Evolutionary conservation across 2,888 invertebrate species (phyloP).

Genomic region (Caenorhabditis doughertyi): DNA sequence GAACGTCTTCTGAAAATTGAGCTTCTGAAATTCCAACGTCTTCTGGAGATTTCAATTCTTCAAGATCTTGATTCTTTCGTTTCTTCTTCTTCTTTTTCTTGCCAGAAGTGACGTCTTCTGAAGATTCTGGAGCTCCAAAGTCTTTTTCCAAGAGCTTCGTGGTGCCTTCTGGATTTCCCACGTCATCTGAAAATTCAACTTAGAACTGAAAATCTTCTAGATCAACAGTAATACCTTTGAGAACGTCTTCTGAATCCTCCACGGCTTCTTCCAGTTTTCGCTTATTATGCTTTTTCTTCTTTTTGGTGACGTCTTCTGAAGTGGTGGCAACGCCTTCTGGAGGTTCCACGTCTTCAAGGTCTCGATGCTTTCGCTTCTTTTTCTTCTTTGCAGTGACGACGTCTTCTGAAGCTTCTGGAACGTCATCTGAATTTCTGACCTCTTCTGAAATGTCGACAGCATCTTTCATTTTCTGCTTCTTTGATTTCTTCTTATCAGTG

Average conservation of each 20-base stretch:
- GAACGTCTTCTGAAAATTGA: not conserved
- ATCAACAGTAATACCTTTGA: too few species aligned
- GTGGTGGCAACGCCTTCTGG: not conserved
- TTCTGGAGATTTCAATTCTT: not conserved
- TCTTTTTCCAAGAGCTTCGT: too few species aligned
- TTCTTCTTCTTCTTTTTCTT: not conserved
- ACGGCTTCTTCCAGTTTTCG: too few species aligned
- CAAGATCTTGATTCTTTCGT: not conserved
- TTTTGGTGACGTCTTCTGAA: too few species aligned
- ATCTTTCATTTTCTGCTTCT: too few species aligned
- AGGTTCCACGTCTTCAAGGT: not conserved
- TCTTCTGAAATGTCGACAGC: too few species aligned
- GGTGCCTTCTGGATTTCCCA: not conserved
- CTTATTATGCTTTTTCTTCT: too few species aligned
- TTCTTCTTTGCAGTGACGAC: not conserved
- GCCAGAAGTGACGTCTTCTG: slow-evolving; percentile 7
- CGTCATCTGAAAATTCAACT: not conserved
- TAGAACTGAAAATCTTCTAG: too few species aligned
- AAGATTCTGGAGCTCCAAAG: not conserved
- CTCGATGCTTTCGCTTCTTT: not conserved
- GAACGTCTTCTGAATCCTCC: too few species aligned
- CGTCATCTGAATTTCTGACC: too few species aligned
- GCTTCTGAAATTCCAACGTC: not conserved
- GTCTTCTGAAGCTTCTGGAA: not conserved
- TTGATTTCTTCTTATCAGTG: too few species aligned